phyloP scores from a whole-genome alignment of 2,113 vertebrate species.

The Amblyopsis rosae region DNA sequence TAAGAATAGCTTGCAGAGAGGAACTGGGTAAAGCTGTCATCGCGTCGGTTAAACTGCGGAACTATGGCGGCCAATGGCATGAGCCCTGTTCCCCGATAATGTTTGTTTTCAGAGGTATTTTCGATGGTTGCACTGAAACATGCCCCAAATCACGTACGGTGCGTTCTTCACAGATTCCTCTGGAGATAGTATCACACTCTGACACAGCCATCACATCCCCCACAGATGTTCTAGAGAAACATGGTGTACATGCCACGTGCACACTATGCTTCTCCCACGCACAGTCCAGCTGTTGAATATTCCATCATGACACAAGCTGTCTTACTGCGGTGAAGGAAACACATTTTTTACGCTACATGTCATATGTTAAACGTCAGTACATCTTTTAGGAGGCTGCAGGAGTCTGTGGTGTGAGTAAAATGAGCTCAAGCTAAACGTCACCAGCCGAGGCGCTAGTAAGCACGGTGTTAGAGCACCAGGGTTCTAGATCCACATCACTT shows the following conservation, averaged over 20 bases:
- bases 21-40: constrained; percentile 72
- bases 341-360: neutral
- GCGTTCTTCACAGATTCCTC: neutral
- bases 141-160: no score
- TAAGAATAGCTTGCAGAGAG: constrained; percentile 73
- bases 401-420: no score
- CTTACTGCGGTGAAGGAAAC: neutral
- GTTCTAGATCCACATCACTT: no score
- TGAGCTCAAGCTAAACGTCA: no score
- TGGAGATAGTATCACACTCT: constrained; percentile 17
- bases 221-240: neutral
- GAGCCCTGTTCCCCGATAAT: neutral
- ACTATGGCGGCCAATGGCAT: constrained; percentile 4
- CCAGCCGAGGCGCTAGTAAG: no score
- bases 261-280: neutral
- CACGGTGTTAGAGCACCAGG: no score
- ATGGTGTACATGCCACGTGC: neutral
- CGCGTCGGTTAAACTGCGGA: constrained; percentile 62
- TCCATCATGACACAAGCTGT: no score
- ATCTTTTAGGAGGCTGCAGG: no score
- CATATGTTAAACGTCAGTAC: no score
- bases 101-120: constrained; percentile 12
- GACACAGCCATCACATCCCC: neutral
- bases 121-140: no score
- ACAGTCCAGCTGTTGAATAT: no score